Conservation (phyloP, 2,113 vertebrate genomes). For the Lontra canadensis region DNA sequence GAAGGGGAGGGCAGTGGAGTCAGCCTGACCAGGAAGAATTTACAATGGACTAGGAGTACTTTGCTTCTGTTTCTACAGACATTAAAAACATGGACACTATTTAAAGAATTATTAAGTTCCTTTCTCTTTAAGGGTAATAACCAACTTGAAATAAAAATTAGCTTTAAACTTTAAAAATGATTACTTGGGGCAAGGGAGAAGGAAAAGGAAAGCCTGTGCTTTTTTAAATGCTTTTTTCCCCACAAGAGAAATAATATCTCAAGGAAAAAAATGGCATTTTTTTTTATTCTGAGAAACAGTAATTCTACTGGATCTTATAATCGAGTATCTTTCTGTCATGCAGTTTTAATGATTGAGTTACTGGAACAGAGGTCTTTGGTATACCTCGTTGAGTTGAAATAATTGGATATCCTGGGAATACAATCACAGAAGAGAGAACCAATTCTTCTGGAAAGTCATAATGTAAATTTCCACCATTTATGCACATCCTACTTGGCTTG, state of each 20-base stretch:
- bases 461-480: conserved; percentile 6
- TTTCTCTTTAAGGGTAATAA: not conserved
- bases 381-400: conserved; percentile 38
- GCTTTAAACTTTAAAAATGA: not conserved
- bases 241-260: conserved; percentile 13
- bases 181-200: not conserved
- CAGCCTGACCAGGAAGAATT: not conserved
- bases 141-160: conserved; percentile 29
- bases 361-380: conserved; percentile 57
- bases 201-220: not conserved
- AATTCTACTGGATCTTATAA: conserved; percentile 44
- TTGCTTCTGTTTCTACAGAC: not conserved
- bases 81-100: not conserved
- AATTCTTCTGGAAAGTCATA: conserved; percentile 23
- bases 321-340: conserved; percentile 38
- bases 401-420: conserved; percentile 64
- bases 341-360: conserved; percentile 66
- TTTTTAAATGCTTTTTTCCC: not conserved
- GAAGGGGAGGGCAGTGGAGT: not conserved
- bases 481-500: not conserved
- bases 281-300: conserved; percentile 9
- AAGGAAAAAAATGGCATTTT: conserved; percentile 10
- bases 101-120: not conserved
- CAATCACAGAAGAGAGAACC: not conserved
- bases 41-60: not conserved